Evolutionary conservation across 2,888 invertebrate genomes (phyloP).

Genomic region (Plebejus melissa): DNA sequence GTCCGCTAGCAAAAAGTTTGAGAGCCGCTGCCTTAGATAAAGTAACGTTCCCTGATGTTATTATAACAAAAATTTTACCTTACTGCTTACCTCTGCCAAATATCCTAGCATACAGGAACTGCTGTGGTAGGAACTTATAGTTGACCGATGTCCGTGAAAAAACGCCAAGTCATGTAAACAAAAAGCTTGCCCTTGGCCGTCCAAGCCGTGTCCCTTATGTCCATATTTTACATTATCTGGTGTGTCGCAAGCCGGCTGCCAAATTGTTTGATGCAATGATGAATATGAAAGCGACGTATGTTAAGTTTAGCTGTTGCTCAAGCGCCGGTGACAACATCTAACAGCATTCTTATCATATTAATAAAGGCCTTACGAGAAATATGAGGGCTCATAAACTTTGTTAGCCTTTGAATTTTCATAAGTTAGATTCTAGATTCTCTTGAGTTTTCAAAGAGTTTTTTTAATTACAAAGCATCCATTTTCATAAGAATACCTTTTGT

Average conservation of each 20-base stretch:
- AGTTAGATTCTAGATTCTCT: background rate
- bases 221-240: slow-evolving; percentile 15
- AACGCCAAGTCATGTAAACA: background rate
- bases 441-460: background rate
- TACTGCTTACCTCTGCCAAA: no score
- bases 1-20: no score
- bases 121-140: no score
- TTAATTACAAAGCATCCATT: no score
- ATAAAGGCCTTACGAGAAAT: slow-evolving; percentile 20
- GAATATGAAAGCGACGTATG: slow-evolving; percentile 30
- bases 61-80: no score
- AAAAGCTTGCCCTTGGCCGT: background rate
- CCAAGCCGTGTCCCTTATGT: slow-evolving; percentile 5
- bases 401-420: background rate
- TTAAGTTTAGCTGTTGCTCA: slow-evolving; percentile 32
- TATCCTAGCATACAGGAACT: no score
- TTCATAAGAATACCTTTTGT: no score
- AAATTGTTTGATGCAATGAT: slow-evolving; percentile 30
- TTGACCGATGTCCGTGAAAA: no score
- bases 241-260: slow-evolving; percentile 1
- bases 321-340: slow-evolving; percentile 30
- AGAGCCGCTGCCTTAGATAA: no score
- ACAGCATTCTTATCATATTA: slow-evolving; percentile 31
- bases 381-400: slow-evolving; percentile 33
- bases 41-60: no score